A percentile compares a stretch with the other conserved stretches of the same genome.
Conservation (phyloP, 1,140 invertebrate genomes). For the Temnothorax longispinosus region DNA sequence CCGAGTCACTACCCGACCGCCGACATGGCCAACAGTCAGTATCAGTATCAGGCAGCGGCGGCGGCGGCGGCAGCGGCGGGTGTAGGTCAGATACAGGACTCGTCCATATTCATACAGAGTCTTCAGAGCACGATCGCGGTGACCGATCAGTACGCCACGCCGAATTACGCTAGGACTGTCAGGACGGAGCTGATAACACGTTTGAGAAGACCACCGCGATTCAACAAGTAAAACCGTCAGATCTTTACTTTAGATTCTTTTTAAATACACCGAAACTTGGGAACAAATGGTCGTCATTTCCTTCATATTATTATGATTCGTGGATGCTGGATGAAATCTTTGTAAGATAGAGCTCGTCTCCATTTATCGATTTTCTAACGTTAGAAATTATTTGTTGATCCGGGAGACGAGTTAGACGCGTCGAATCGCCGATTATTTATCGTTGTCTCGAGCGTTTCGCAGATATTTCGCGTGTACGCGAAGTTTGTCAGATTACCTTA, state of each 20-base stretch:
- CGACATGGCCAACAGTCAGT: constrained; percentile 76
- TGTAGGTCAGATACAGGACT: constrained; percentile 78
- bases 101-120: constrained; percentile 78
- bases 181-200: constrained; percentile 77
- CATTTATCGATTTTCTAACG: constrained; percentile 3
- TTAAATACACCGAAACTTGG: neutral
- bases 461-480: constrained; percentile 9
- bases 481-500: constrained; percentile 54
- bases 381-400: neutral
- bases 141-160: constrained; percentile 77
- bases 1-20: constrained; percentile 75
- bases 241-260: neutral
- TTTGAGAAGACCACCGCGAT: constrained; percentile 76
- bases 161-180: constrained; percentile 78
- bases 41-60: constrained; percentile 73
- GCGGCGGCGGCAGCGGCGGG: constrained; percentile 53
- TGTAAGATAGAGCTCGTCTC: neutral
- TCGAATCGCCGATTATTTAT: neutral
- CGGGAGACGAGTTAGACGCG: neutral
- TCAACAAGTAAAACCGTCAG: constrained; percentile 75
- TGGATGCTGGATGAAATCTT: neutral
- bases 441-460: constrained; percentile 12
- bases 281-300: neutral
- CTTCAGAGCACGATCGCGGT: constrained; percentile 78
- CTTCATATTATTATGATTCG: neutral